Evolutionary conservation across 1,140 invertebrate genomes (phyloP), one percentile per base, ranked within the genome.

Genomic region (Adoxophyes honmai): DNA sequence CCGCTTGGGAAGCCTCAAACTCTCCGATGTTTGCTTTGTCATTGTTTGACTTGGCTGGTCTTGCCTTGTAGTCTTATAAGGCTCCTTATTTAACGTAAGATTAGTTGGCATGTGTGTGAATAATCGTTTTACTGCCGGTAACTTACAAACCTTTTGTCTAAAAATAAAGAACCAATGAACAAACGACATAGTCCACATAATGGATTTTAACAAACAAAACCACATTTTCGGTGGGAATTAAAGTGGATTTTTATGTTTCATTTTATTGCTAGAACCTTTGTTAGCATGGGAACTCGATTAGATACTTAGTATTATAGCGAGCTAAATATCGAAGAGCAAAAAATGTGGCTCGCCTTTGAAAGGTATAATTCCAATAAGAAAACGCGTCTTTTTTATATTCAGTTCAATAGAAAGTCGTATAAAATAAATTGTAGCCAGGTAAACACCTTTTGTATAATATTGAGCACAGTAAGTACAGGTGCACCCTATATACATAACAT

Each of bases 401-500:
- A 6, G 21, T 28, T 3, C 6, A 28, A 44, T 21, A 44, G 18
- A 44, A 18, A 14, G 42, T 44, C 42, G 15, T 44, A 28, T 28
- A 44, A 21, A 21, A 44, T 44, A 28, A n/a, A 33, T 21, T 48
- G 42, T 48, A 48, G n/a, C 10, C 42, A 5, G 21, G 18, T 11
- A 48, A 44, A 48, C 42, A 33, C 18, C 54, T 51, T 51, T 57
- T 57, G 55, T 57, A 35, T 33, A n/a, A 39, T 48, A 57, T 48
- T 28, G 28, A 34, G 28, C 34, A 51, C 55, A 57, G 55, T 57
- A 51, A 13, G 18, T 52, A 42, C 55, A 57, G 55, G 55, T 57
- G 55, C 34, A 57, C 39, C 44, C 55, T 57, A 51, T 10, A 28
- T 48, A 48, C 42, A 21, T 48, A 48, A 48, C 42, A 48, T 48